phyloP scores from a whole-genome alignment of 2,888 invertebrate genomes.

The Cheiracanthium punctorium region DNA sequence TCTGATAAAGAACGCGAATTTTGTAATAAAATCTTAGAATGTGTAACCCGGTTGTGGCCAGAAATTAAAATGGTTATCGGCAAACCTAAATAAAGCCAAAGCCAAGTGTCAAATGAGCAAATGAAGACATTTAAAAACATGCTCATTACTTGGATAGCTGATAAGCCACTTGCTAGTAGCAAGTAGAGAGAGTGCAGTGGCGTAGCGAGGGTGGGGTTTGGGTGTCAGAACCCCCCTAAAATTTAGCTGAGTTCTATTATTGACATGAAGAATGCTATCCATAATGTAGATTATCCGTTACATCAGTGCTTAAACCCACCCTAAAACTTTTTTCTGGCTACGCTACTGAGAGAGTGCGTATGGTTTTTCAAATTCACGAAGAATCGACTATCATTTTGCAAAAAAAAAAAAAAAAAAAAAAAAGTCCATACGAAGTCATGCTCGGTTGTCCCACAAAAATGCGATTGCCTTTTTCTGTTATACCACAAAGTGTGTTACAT shows the following conservation, averaged over 20 bases:
- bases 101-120: constrained; percentile 31
- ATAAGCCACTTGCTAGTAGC: constrained; percentile 48
- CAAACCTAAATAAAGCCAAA: constrained; percentile 46
- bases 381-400: constrained; percentile 58
- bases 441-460: constrained; percentile 52
- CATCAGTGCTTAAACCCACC: too few relatives aligned
- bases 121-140: constrained; percentile 49
- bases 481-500: too few relatives aligned
- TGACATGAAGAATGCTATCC: too few relatives aligned
- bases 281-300: too few relatives aligned
- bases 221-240: too few relatives aligned
- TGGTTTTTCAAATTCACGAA: constrained; percentile 66
- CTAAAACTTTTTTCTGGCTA: too few relatives aligned
- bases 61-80: constrained; percentile 48
- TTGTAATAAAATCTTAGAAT: constrained; percentile 50
- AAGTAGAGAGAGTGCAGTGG: too few relatives aligned
- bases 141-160: constrained; percentile 38
- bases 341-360: constrained; percentile 65
- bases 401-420: too few relatives aligned
- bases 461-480: constrained; percentile 34
- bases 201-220: too few relatives aligned
- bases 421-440: constrained; percentile 46
- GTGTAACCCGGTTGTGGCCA: constrained; percentile 33
- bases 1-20: constrained; percentile 69
- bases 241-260: too few relatives aligned